Percentiles rank a stretch among this genome's conserved stretches.
Evolutionary conservation across 2,888 invertebrate genomes (phyloP).

Genomic region (Scaptomyza tumidula): DNA sequence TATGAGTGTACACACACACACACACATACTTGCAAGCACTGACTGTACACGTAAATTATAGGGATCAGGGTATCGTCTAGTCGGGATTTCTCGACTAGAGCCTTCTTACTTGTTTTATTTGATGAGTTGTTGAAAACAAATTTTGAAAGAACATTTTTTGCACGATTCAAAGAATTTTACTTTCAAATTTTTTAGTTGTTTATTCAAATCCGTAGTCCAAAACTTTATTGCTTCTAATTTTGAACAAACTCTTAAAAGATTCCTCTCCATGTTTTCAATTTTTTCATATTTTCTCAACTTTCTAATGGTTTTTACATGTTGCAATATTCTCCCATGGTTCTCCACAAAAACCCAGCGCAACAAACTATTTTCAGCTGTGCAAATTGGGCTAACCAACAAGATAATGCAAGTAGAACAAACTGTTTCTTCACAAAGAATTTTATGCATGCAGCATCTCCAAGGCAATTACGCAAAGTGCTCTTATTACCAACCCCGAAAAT

Average conservation of each 20-base stretch:
- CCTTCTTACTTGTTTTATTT: no score
- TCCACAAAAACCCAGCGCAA: conserved; percentile 1
- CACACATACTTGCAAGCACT: no score
- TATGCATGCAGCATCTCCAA: conserved; percentile 63
- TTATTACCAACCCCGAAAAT: conserved; percentile 41
- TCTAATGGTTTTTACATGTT: background rate
- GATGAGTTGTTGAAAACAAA: no score
- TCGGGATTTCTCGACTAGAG: no score
- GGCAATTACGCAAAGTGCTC: conserved; percentile 72
- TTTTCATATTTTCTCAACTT: background rate
- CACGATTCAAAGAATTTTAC: no score
- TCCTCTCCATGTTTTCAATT: background rate
- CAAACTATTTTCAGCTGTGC: conserved; percentile 21
- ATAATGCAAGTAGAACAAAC: background rate
- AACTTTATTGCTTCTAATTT: no score
- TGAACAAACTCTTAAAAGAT: background rate
- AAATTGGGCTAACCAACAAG: conserved; percentile 21
- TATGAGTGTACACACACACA: no score
- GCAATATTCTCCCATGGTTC: background rate
- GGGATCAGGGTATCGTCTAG: no score
- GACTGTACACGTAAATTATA: no score
- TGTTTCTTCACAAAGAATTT: conserved; percentile 52
- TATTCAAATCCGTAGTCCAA: no score
- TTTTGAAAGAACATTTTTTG: no score
- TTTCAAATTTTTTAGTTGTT: no score